Base-by-base conservation (phyloP, 2,888 invertebrate genomes). In the Celastrina argiolus region DNA sequence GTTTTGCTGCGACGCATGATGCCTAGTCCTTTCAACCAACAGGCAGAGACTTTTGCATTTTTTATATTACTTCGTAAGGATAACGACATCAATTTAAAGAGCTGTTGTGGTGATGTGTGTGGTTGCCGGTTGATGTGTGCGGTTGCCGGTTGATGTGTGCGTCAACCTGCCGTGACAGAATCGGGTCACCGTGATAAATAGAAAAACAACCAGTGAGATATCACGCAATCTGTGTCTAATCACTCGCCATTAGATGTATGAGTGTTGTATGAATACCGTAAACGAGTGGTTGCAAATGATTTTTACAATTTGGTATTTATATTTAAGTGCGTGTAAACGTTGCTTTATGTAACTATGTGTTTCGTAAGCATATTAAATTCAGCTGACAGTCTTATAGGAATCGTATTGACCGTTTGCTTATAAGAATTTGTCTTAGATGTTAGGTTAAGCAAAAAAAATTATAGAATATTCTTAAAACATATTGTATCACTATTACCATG, bases 151-250 rank as follows among this genome's bases (percentile, higher is more conserved):
- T 56, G 39, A 41, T 56, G 58, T 66, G 66, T n/a, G 66, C 68
- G 59, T 42, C 66, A 66, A 67, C 69, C 64, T 70, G 70, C 69
- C 68, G 41, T 28, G 69, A 72, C 69, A 66, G 67, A 73, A 69
- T 70, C 69, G 67, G 73, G 73, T 73, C 73, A 72, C 65, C 68
- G 67, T 69, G 70, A 73, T 71, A 70, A 73, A 72, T 70, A 71
- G 70, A 72, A 68, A 72, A 69, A 72, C 71, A 69, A 67, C 70
- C 68, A 65, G 68, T 45, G 64, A 69, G 69, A 70, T 70, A 70
- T 71, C 72, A 65, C 72, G 72, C 73, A 73, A 74, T 67, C 68
- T 61, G 61, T 36, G 34, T 36, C 61, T 61, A 61, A 39, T 36
- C 34, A 16, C 59, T 16, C 16, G 10, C 22, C 22, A 51, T 26